Percentiles rank a stretch among this genome's conserved stretches.
Evolutionary conservation across 2,888 invertebrate species (phyloP).

Genomic region (Melinaea menophilus): DNA sequence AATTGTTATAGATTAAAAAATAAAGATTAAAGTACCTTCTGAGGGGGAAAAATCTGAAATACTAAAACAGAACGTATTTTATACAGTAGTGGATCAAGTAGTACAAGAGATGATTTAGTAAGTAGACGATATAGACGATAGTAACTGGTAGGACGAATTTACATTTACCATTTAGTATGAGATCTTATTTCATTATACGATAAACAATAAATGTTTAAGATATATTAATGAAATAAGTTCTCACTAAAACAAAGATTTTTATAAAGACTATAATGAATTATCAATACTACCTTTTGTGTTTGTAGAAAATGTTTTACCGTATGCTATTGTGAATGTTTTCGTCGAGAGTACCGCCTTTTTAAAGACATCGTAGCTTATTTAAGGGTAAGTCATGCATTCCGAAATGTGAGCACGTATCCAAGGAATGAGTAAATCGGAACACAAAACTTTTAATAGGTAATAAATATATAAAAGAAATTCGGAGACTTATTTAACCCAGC

Average conservation of each 20-base stretch:
- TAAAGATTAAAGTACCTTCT: conserved; percentile 63
- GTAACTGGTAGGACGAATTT: conserved; percentile 44
- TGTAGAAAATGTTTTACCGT: conserved; percentile 71
- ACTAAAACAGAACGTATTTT: conserved; percentile 58
- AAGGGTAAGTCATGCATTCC: conserved; percentile 67
- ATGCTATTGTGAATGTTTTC: conserved; percentile 67
- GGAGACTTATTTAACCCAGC: conserved; percentile 51
- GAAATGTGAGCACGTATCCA: conserved; percentile 61
- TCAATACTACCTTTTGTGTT: conserved; percentile 75
- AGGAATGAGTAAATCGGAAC: conserved; percentile 70
- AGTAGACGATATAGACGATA: conserved; percentile 45
- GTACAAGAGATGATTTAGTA: conserved; percentile 40
- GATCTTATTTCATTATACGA: conserved; percentile 52
- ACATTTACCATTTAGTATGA: conserved; percentile 48
- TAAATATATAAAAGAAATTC: conserved; percentile 38
- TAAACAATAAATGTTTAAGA: conserved; percentile 26
- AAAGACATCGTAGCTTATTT: conserved; percentile 62
- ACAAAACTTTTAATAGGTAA: conserved; percentile 32
- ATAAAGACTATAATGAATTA: conserved; percentile 61
- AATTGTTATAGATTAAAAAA: conserved; percentile 48
- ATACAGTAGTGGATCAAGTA: conserved; percentile 51
- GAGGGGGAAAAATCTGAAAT: conserved; percentile 59
- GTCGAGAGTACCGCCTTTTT: conserved; percentile 50
- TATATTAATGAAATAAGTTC: conserved; percentile 47
- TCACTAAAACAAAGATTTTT: conserved; percentile 44